Conservation (phyloP, 1,140 invertebrate species). For the Hirudo medicinalis region DNA sequence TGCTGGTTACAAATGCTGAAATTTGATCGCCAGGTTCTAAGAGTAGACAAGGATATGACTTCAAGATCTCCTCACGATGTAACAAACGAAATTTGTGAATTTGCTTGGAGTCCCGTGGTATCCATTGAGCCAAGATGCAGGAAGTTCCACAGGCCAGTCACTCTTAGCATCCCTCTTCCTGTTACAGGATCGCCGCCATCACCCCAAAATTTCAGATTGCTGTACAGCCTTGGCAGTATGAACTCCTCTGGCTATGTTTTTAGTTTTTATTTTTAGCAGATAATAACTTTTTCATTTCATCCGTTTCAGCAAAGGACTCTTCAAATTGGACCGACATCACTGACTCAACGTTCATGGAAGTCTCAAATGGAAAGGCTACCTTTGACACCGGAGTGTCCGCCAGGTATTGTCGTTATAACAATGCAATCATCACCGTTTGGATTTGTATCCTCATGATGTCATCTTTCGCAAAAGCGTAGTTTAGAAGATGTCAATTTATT, state of each 20-base stretch:
- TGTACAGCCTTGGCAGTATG: not conserved
- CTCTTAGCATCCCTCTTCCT: slow-evolving; percentile 10
- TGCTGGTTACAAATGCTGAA: not conserved
- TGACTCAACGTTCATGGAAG: not conserved
- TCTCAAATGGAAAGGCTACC: not conserved
- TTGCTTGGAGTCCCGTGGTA: slow-evolving; percentile 10
- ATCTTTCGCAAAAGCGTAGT: too few species aligned
- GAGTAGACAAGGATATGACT: not conserved
- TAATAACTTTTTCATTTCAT: not conserved
- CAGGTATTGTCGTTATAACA: not conserved
- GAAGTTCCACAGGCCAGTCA: slow-evolving; percentile 14
- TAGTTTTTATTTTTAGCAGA: not conserved
- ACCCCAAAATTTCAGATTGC: not conserved
- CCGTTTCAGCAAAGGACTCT: too few species aligned
- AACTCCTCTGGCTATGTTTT: not conserved
- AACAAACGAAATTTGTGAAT: not conserved
- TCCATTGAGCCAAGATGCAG: slow-evolving; percentile 11
- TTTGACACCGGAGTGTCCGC: not conserved
- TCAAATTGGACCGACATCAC: not conserved
- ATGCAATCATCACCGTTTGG: too few species aligned
- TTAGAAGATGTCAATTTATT: too few species aligned
- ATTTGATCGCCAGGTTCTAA: not conserved
- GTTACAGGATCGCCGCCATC: not conserved
- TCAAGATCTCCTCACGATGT: not conserved
- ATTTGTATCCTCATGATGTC: too few species aligned